Conservation (phyloP, 2,797 vertebrate species). For the Acrossocheilus wenchowensis region DNA sequence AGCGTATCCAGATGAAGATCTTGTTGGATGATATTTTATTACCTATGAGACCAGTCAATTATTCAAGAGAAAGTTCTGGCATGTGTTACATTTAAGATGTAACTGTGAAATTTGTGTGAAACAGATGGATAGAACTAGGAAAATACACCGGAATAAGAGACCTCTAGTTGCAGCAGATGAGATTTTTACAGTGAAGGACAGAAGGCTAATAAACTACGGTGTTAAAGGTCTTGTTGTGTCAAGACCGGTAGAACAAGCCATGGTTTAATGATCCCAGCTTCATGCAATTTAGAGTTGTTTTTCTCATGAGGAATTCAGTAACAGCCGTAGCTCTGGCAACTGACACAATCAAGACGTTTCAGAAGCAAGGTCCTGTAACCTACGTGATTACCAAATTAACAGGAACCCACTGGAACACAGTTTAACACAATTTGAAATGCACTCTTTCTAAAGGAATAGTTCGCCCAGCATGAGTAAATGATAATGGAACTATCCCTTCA, state of each 20-base stretch:
- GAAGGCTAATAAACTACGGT: conserved; percentile 21
- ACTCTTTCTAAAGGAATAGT: background rate
- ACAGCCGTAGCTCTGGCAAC: conserved; percentile 3
- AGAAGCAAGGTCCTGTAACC: background rate
- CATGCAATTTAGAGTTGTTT: conserved; percentile 3
- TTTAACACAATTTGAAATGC: background rate
- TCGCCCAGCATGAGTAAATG: background rate
- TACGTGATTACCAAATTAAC: background rate
- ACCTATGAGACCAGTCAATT: conserved; percentile 4
- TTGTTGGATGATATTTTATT: conserved; percentile 23
- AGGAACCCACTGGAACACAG: background rate
- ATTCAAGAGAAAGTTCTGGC: background rate
- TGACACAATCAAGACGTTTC: conserved; percentile 1
- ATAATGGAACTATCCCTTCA: background rate
- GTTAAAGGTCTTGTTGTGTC: conserved; percentile 16
- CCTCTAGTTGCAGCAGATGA: background rate
- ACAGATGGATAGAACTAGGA: background rate
- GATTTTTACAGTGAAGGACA: background rate
- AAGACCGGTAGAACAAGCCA: background rate
- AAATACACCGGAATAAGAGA: background rate
- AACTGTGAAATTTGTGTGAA: background rate
- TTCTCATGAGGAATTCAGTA: background rate
- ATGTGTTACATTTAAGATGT: background rate
- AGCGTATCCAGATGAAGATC: background rate
- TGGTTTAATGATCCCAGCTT: conserved; percentile 30